phyloP scores from a whole-genome alignment of 2,888 invertebrate genomes.

The Xylota segnis region DNA sequence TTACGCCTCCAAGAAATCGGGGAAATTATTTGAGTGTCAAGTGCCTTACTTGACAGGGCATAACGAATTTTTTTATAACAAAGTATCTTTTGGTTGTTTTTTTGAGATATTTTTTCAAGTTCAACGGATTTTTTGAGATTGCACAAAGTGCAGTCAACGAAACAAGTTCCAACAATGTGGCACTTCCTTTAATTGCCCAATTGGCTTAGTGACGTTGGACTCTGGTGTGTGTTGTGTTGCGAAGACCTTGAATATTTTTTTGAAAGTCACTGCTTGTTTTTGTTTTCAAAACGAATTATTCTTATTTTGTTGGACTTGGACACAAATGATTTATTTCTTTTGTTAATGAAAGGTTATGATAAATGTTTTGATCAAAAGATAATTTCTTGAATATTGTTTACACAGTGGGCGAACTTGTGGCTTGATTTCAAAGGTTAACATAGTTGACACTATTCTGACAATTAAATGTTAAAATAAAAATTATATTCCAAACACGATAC shows the following conservation, averaged over 20 bases:
- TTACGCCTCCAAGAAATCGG: slow-evolving; percentile 5
- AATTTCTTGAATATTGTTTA: not conserved
- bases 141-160: slow-evolving; percentile 58
- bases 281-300: not conserved
- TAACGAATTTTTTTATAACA: slow-evolving; percentile 47
- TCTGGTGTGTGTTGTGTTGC: slow-evolving; percentile 17
- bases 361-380: slow-evolving; percentile 8
- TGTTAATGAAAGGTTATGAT: slow-evolving; percentile 11
- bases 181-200: slow-evolving; percentile 54
- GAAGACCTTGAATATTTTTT: slow-evolving; percentile 58
- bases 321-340: slow-evolving; percentile 2
- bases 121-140: slow-evolving; percentile 52
- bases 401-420: not conserved
- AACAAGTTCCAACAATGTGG: slow-evolving; percentile 36
- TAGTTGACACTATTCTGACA: not conserved
- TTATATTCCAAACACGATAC: too few relatives aligned
- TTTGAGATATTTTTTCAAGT: slow-evolving; percentile 50
- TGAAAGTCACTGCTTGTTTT: slow-evolving; percentile 11
- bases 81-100: slow-evolving; percentile 21
- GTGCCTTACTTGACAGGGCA: slow-evolving; percentile 44
- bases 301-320: not conserved
- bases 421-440: not conserved
- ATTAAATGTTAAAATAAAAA: too few relatives aligned
- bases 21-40: slow-evolving; percentile 55
- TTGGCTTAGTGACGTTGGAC: slow-evolving; percentile 48